Evolutionary conservation across 2,113 vertebrate genomes (phyloP), one percentile per base, ranked within the genome.

Genomic region (Phrynosoma blainvillii): DNA sequence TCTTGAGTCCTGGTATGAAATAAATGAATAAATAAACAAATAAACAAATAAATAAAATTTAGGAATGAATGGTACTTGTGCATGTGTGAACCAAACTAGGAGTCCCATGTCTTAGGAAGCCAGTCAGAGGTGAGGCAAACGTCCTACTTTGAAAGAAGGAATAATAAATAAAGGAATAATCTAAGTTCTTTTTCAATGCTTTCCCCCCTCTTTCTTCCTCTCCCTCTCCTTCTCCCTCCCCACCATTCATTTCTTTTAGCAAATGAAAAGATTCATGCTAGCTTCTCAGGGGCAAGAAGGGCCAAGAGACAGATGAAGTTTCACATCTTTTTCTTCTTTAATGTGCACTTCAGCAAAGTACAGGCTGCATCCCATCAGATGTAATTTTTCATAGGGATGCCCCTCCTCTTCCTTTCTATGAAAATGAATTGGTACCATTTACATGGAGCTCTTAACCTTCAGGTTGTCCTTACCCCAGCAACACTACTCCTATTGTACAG

Each of bases 391-490:
- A 92, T 92, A 92, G 86, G 90, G 86, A 27, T 40, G 94, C 90
- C 93, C 84, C 79, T 92, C 94, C 92, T 95, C 95, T 94, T 91
- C 88, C 91, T 94, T 96, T 95, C 92, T 93, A 92, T 86, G 47
- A 94, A 95, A 96, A 96, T 89, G 87, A 93, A 86, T 89, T 84
- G 91, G 81, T 89, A 92, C 87, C 91, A 92, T 95, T 94, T 94
- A 90, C 91, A 87, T 74, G 86, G 92, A 92, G 93, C 47, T 93
- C 95, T 96, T 97, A 93, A 97, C 97, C 97, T 97, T 97, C 97
- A 97, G 70, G 82, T 80, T 94, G 97, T 96, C 97, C 97, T 97
- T 97, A 94, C 92, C 94, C 91, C 90, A 92, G 93, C 83, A 94
- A 93, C 91, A 93, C 73, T 88, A 92, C 88, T 95, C 87, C 95